Base-by-base conservation (phyloP, 2,797 vertebrate genomes). In the Glyptemys insculpta region DNA sequence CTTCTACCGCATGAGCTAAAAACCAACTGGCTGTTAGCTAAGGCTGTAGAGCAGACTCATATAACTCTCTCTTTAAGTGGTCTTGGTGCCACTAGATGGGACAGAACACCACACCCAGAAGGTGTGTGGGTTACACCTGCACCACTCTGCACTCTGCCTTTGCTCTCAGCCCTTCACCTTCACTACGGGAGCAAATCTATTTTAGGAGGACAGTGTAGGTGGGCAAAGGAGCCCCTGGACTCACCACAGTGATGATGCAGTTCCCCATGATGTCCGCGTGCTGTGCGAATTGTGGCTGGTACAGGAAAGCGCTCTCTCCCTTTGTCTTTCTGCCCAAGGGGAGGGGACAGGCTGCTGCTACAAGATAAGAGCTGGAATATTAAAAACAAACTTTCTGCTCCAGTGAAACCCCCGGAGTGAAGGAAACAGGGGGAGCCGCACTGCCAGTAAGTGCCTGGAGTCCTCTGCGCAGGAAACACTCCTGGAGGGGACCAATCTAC, bases 391-490 rank as follows among this genome's bases (percentile, higher is more conserved):
- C 21, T 53, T 21, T 23, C 81, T 4, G 14, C 14, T 76, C 50
- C 54, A 4, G 89, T 87, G 41, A 44, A 10, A 29, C 8, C 29
- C 49, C 79, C 25, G 4, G 25, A 29, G 49, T 1, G 62, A 54
- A 68, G 95, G 95, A 93, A 95, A 81, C 6, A 1, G 74, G 72
- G 0, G 23, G 52, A 47, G 2, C 29, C 7, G 19, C 0, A 1
- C 87, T 96, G 91, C 49, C 65, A 3, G n/a, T 1, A 0, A 25
- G 2, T 83, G 12, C 16, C 72, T 3, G 62, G 37, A 1, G 47
- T 31, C 92, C 93, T 94, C 85, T 12, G 19, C 8, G 86, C 94
- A 94, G 95, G 96, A 97, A 97, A 92, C 16, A 1, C 4, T 81
- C 25, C 25, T 54, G 49, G 0, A 0, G 34, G 85, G 72, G 0